phyloP scores from a whole-genome alignment of 2,113 vertebrate genomes.

The Verasper variegatus region DNA sequence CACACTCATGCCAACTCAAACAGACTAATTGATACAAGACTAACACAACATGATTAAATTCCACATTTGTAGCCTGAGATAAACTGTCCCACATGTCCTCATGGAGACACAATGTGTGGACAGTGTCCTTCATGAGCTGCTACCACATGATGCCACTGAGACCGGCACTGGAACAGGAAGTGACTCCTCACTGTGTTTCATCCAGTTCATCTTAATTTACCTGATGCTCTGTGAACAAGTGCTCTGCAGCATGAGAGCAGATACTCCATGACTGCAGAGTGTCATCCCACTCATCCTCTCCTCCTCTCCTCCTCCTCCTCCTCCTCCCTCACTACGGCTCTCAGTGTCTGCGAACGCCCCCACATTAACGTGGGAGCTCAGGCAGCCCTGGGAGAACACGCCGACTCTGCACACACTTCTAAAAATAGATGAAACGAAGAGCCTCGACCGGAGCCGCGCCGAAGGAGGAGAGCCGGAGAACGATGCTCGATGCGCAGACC shows the following conservation, averaged over 20 bases:
- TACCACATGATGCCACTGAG: background rate
- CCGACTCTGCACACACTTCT: slow-evolving; percentile 59
- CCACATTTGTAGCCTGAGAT: background rate
- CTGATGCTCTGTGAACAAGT: background rate
- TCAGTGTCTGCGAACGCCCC: slow-evolving; percentile 61
- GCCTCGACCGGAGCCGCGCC: slow-evolving; percentile 45
- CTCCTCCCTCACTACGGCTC: background rate
- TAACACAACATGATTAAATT: background rate
- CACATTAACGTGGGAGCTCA: slow-evolving; percentile 65
- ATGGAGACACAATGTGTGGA: no score
- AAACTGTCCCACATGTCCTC: no score
- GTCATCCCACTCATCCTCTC: background rate
- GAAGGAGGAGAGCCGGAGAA: slow-evolving; percentile 44
- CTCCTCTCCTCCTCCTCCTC: background rate
- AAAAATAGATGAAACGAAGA: slow-evolving; percentile 75
- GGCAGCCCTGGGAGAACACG: slow-evolving; percentile 69
- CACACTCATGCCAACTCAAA: background rate
- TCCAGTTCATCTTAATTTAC: no score
- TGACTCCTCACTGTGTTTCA: background rate
- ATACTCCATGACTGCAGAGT: background rate
- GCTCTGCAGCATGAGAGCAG: background rate
- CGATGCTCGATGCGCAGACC: slow-evolving; percentile 46
- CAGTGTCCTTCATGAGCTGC: no score
- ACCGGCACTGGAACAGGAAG: slow-evolving; percentile 49
- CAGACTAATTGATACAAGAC: background rate